phyloP scores from a whole-genome alignment of 2,113 vertebrate species.

The Lophius piscatorius region DNA sequence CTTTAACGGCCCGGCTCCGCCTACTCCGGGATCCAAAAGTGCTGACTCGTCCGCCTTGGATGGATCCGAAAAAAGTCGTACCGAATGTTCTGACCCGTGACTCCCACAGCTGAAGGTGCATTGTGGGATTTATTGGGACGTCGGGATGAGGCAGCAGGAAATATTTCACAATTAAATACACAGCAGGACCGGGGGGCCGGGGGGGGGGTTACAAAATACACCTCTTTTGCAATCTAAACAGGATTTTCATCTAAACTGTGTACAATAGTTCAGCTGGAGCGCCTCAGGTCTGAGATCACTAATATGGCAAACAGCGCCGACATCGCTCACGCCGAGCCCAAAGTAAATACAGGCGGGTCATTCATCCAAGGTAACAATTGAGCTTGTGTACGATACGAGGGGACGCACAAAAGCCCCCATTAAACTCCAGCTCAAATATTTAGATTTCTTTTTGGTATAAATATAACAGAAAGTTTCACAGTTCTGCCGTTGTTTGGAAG shows the following conservation, averaged over 20 bases:
- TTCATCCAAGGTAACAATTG: conserved; percentile 80
- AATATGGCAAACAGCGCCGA: conserved; percentile 68
- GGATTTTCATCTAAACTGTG: conserved; percentile 77
- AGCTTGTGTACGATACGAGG: conserved; percentile 76
- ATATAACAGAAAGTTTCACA: conserved; percentile 77
- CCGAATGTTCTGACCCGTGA: background rate
- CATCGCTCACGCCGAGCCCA: conserved; percentile 69
- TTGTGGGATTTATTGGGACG: conserved; percentile 18
- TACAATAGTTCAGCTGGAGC: conserved; percentile 75
- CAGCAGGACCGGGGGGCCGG: background rate
- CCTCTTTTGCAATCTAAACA: conserved; percentile 82
- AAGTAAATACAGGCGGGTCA: conserved; percentile 73
- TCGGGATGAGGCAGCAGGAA: conserved; percentile 51
- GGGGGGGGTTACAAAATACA: conserved; percentile 70
- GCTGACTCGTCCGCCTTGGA: too few species aligned
- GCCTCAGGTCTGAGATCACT: conserved; percentile 71
- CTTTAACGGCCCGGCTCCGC: too few species aligned
- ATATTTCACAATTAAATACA: conserved; percentile 66
- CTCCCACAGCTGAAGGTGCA: conserved; percentile 35
- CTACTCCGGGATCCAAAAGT: background rate
- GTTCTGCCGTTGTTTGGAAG: conserved; percentile 76
- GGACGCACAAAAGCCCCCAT: conserved; percentile 61
- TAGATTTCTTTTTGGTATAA: conserved; percentile 78
- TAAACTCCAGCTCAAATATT: conserved; percentile 80
- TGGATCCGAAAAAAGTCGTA: background rate